A percentile compares a stretch with the other conserved stretches of the same genome.
These are phyloP conservation scores for Dicyrtomina minuta DNA, from an alignment of 2,888 invertebrate species.

Conservation along the genomic window DNA sequence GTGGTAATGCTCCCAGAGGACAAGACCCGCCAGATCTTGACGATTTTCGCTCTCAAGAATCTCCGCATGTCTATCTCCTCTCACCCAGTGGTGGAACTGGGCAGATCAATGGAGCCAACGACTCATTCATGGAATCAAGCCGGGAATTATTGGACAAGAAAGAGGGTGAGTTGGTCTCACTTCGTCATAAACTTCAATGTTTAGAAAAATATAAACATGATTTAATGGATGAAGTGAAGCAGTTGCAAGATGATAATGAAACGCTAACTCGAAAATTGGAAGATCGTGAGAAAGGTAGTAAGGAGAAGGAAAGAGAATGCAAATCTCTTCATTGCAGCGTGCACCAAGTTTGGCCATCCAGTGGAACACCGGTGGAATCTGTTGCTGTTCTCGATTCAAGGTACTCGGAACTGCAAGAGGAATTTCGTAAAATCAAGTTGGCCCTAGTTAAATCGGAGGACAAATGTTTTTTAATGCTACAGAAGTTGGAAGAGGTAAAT, in stretches of 20 bases:
- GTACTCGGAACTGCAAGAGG: conserved; percentile 6
- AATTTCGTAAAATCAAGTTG: conserved; percentile 7
- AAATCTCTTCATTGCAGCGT: neutral
- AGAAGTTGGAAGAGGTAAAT: conserved; percentile 10
- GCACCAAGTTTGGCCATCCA: neutral
- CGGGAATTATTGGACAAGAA: conserved; percentile 3
- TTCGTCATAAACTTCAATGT: conserved; percentile 25
- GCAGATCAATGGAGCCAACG: neutral
- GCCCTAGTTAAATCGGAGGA: neutral
- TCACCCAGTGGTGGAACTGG: neutral
- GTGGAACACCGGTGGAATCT: neutral
- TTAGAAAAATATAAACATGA: conserved; percentile 20
- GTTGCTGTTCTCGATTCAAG: no score
- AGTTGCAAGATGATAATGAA: conserved; percentile 24
- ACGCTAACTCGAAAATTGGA: conserved; percentile 1
- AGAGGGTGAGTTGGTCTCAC: conserved; percentile 14
- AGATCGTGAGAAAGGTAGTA: neutral
- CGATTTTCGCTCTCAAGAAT: no score
- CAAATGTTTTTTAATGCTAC: neutral
- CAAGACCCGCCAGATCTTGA: no score
- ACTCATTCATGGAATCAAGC: neutral
- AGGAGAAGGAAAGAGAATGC: no score
- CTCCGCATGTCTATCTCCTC: conserved; percentile 4
- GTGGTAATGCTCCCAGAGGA: no score
- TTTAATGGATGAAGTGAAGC: conserved; percentile 19